Conservation (phyloP, 2,888 invertebrate species). For the Hipparchia sbordonii region DNA sequence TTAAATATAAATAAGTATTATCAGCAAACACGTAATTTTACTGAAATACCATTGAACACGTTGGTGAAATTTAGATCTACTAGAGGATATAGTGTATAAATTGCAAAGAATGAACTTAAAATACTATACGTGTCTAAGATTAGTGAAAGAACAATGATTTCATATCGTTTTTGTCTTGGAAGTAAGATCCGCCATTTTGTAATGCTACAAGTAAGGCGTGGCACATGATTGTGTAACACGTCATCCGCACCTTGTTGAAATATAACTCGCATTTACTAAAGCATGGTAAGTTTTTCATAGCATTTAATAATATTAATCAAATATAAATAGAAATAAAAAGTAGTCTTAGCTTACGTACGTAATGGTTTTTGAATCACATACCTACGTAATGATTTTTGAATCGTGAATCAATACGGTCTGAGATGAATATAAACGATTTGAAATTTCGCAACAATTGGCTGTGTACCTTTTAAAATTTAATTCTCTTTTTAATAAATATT, state of each 20-base stretch:
- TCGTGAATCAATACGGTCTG: no score
- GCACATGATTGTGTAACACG: slow-evolving; percentile 52
- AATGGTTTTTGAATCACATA: no score
- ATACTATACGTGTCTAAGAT: slow-evolving; percentile 34
- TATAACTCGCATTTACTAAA: slow-evolving; percentile 53
- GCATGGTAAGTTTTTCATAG: slow-evolving; percentile 66
- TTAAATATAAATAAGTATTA: slow-evolving; percentile 7
- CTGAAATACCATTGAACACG: slow-evolving; percentile 7
- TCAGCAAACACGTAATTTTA: not conserved
- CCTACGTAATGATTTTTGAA: no score
- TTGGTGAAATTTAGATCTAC: slow-evolving; percentile 12
- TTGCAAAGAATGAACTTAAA: slow-evolving; percentile 25
- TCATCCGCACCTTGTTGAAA: slow-evolving; percentile 51
- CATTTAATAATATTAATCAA: slow-evolving; percentile 20
- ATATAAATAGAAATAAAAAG: no score
- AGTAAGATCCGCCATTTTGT: slow-evolving; percentile 71
- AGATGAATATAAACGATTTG: no score
- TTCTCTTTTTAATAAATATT: no score
- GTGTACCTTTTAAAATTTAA: no score
- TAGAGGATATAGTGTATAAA: slow-evolving; percentile 30
- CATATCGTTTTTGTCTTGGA: slow-evolving; percentile 24
- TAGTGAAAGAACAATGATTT: slow-evolving; percentile 34
- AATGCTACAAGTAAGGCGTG: slow-evolving; percentile 63
- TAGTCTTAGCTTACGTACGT: no score
- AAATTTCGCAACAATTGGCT: no score